A percentile compares a stretch with the other conserved stretches of the same genome.
phyloP scores from a whole-genome alignment of 2,797 vertebrate genomes.

The Tiaroga cobitis region DNA sequence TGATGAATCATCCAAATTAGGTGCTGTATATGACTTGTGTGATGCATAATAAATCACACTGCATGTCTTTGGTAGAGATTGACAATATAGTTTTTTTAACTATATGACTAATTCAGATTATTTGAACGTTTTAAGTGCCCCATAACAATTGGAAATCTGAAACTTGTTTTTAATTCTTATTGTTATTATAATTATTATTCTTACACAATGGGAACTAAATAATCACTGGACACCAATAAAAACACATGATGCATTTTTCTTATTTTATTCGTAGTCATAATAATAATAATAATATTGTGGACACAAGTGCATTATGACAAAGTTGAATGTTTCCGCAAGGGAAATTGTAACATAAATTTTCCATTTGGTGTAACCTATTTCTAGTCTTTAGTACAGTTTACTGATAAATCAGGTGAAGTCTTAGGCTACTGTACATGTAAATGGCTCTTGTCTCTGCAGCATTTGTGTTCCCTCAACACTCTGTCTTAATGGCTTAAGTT shows the following conservation, averaged over 20 bases:
- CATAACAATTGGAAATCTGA: not conserved
- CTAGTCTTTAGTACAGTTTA: not conserved
- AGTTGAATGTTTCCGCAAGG: not conserved
- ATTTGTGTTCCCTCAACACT: conserved; percentile 4
- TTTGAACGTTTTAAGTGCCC: not conserved
- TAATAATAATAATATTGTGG: not conserved
- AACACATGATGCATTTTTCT: not conserved
- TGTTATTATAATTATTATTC: not conserved
- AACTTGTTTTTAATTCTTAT: not conserved
- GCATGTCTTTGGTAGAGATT: not conserved
- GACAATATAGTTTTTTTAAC: not conserved
- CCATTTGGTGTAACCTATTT: not conserved
- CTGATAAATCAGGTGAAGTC: not conserved
- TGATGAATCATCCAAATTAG: not conserved
- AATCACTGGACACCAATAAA: not conserved
- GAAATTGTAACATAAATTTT: not conserved
- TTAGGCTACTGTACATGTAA: not conserved
- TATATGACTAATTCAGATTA: not conserved
- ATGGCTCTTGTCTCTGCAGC: not conserved
- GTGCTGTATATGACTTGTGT: not conserved
- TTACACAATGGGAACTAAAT: not conserved
- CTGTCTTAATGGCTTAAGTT: not conserved
- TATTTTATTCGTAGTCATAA: not conserved
- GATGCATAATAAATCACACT: not conserved
- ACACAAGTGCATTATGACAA: not conserved